Evolutionary conservation across 2,113 vertebrate genomes (phyloP).

Genomic region (Sceloporus tristichus): DNA sequence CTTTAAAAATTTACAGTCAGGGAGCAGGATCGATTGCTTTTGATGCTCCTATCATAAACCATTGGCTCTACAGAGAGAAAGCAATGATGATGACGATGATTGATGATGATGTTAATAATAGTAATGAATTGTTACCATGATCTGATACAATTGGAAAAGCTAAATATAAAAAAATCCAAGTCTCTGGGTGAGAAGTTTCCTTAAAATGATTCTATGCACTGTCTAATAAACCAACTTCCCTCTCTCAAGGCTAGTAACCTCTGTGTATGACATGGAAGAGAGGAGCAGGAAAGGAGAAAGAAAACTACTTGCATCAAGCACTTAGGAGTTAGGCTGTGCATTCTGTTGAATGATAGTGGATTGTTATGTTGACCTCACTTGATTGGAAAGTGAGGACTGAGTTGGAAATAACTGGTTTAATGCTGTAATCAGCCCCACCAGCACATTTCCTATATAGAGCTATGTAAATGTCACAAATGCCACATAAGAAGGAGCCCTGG

Average conservation of each 20-base stretch:
- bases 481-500: too few species aligned
- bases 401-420: too few species aligned
- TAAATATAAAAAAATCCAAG: not conserved
- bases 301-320: not conserved
- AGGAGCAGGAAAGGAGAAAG: too few species aligned
- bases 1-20: conserved; percentile 34
- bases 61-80: conserved; percentile 19
- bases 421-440: too few species aligned
- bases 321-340: conserved; percentile 10
- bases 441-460: too few species aligned
- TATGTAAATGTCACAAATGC: too few species aligned
- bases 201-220: not conserved
- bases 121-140: not conserved
- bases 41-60: conserved; percentile 32
- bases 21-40: conserved; percentile 25
- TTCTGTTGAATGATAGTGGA: conserved; percentile 55
- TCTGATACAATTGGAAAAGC: not conserved
- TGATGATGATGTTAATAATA: conserved; percentile 14
- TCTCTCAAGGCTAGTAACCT: not conserved
- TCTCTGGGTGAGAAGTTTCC: conserved; percentile 15
- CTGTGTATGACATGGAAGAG: not conserved
- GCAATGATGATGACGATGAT: not conserved
- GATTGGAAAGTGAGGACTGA: too few species aligned
- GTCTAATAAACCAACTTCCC: conserved; percentile 24
- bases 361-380: not conserved